Evolutionary conservation across 2,797 vertebrate genomes (phyloP).

Genomic region (Notoglanidium macrostoma): DNA sequence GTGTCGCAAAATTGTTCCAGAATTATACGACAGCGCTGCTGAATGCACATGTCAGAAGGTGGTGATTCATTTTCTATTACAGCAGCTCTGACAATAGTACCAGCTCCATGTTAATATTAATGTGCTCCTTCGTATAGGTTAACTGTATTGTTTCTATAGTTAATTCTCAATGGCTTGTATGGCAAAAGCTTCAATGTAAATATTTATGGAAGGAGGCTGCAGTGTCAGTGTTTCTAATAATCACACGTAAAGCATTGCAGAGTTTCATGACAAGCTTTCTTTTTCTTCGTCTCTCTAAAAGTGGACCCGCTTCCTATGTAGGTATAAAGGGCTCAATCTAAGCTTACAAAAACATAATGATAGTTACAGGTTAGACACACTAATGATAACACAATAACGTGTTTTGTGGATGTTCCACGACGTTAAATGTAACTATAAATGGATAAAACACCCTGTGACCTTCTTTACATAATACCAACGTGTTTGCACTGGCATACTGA

Average conservation of each 20-base stretch:
- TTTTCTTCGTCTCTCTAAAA: no score
- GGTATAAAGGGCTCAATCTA: no score
- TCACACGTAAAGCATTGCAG: background rate
- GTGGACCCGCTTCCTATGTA: no score
- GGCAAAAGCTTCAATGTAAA: background rate
- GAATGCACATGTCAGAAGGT: background rate
- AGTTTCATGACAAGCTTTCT: background rate
- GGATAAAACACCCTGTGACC: background rate
- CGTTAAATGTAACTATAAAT: background rate
- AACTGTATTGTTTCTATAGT: background rate
- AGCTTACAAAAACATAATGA: no score
- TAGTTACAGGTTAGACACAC: no score
- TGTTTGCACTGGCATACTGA: background rate
- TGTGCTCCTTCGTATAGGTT: background rate
- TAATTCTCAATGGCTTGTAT: background rate
- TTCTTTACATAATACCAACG: background rate
- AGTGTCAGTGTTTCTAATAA: background rate
- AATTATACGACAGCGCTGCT: background rate
- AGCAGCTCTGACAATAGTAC: background rate
- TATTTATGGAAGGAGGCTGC: background rate
- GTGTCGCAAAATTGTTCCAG: background rate
- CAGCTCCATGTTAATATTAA: background rate
- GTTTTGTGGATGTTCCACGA: background rate
- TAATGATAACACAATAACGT: background rate
- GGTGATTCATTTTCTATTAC: background rate